phyloP scores from a whole-genome alignment of 2,113 vertebrate species.

The Sula dactylatra region DNA sequence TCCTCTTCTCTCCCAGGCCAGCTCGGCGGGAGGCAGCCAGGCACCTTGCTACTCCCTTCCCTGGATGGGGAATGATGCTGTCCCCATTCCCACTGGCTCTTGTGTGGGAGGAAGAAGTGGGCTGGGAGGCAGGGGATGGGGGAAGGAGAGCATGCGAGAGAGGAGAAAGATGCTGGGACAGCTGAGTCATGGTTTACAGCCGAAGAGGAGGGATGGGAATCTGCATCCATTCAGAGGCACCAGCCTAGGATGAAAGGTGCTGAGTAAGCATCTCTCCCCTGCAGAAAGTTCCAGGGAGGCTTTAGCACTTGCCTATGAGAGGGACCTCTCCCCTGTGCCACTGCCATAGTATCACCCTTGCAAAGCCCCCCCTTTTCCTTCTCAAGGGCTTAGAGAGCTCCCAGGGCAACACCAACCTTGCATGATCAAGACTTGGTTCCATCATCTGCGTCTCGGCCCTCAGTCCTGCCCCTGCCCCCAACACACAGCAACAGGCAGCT shows the following conservation, averaged over 20 bases:
- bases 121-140: neutral
- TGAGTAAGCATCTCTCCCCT: neutral
- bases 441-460: neutral
- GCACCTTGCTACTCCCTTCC: neutral
- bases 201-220: neutral
- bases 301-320: neutral
- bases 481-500: neutral
- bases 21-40: neutral
- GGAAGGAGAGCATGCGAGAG: neutral
- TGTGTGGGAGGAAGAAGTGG: neutral
- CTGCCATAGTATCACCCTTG: neutral
- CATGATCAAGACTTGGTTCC: neutral
- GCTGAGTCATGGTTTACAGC: neutral
- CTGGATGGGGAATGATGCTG: neutral
- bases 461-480: neutral
- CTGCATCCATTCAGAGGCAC: neutral
- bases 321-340: neutral
- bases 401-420: neutral
- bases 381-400: neutral
- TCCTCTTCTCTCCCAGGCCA: neutral
- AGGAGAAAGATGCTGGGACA: neutral
- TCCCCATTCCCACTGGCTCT: neutral
- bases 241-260: neutral
- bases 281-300: neutral
- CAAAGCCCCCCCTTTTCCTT: neutral